Evolutionary conservation across 2,888 invertebrate species (phyloP), one percentile per base, ranked within the genome.

Genomic region (Macroteleia sp.): DNA sequence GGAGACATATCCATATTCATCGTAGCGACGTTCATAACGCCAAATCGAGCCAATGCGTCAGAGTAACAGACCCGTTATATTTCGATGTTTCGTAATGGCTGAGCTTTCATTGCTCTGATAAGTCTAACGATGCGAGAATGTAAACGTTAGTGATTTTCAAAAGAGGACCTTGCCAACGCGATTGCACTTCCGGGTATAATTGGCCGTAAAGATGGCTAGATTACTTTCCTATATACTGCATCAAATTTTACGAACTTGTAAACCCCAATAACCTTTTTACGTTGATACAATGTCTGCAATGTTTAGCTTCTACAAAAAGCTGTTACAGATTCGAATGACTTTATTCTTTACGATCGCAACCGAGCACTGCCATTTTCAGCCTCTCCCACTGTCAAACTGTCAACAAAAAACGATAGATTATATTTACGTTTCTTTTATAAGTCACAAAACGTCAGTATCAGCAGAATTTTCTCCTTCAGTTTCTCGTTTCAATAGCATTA

Each of bases 1-100:
- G 67, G 46, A 77, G 66, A 77, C 67, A 61, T 64, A 79, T 77
- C 79, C 79, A 80, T 80, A 80, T 80, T 80, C 80, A 80, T 80
- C 69, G 74, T 28, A n/a, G 32, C 39, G 61, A 36, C 69, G 56
- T 66, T 73, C 77, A 66, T 59, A 70, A 70, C 61, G 74, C 77
- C 77, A 80, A 80, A 80, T 80, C 74, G 66, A 74, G 73, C 59
- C 70, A 52, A 62, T 77, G 74, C 74, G 74, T 77, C 80, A 77
- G 77, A 77, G 56, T 36, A 71, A 75, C 74, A 66, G 62, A 80
- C 54, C 75, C 80, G 80, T 80, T 80, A 80, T 67, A 75, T 80
- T 77, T 77, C 66, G 77, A 75, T 74, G 71, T 77, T 77, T 74
- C 57, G 71, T 74, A 73, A 73, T 66, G 56, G 69, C 57, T 70